These are phyloP conservation scores for Chloroclysta siterata DNA, from an alignment of 2,888 invertebrate genomes.

Conservation along the genomic window DNA sequence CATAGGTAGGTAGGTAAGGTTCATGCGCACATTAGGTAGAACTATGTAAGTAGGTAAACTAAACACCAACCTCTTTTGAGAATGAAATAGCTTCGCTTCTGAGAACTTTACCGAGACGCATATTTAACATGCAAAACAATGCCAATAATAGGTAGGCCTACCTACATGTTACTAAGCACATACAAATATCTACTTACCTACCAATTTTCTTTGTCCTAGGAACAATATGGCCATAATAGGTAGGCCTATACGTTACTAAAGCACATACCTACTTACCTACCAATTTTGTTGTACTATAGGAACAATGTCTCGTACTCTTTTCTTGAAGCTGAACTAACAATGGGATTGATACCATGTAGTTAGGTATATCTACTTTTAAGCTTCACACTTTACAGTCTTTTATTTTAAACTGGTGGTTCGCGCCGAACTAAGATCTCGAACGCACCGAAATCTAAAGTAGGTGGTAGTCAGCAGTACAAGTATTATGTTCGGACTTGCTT, in stretches of 20 bases:
- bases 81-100: constrained; percentile 16
- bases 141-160: not conserved
- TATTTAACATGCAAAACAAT: constrained; percentile 1
- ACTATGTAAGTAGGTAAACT: not conserved
- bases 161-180: constrained; percentile 1
- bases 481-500: no score
- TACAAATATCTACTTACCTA: constrained; percentile 6
- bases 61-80: constrained; percentile 10
- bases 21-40: not conserved
- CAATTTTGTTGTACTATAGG: no score
- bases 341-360: not conserved
- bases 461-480: no score
- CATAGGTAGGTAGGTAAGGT: no score
- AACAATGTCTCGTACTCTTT: no score
- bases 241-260: no score
- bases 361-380: not conserved
- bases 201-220: constrained; percentile 1
- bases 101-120: constrained; percentile 1
- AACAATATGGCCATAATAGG: constrained; percentile 4
- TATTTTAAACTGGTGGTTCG: no score
- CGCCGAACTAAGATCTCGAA: no score
- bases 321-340: not conserved
- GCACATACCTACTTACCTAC: no score
- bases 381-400: no score
- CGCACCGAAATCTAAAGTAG: no score